Base-by-base conservation (phyloP, 2,797 vertebrate species). In the Gymnothorax reevesii region DNA sequence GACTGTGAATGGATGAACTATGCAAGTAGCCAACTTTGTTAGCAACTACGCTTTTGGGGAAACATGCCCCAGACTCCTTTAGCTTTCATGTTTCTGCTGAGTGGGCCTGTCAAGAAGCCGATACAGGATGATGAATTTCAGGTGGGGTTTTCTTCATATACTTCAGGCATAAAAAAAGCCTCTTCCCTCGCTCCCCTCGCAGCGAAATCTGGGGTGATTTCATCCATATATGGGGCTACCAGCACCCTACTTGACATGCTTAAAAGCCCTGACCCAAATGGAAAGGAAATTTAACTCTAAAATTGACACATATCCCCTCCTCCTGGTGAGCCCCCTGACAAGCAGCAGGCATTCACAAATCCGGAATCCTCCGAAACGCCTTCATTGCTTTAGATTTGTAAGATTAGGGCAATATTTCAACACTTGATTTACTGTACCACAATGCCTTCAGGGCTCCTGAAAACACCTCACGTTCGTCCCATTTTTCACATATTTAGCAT, bases 111-210 rank as follows among this genome's bases (percentile, higher is more conserved):
- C 79, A 49, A 20, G 87, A 22, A 80, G 83, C 83, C 85, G 86
- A 73, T 85, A 83, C 57, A 71, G 84, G 69, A 86, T 86, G 15
- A 91, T 33, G 13, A 52, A 73, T 90, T 85, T 25, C 83, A 87
- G 87, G 79, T 88, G 87, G 87, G 86, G n/a, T 73, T 90, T 89
- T 89, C 83, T 91, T 88, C 88, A 82, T 89, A 88, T 90, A 86
- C 93, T 92, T 90, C 42, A 88, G 91, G 92, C 90, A 92, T 84
- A 93, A 94, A 91, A 92, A 90, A 93, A 91, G 90, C 79, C 85
- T 88, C n/a, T 12, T 90, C 87, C n/a, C 12, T 89, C 87, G 84
- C 87, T 64, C 42, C 57, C 54, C 13, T 27, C 86, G 22, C 69
- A 88, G 90, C 90, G 84, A 83, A 88, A 77, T 93, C 89, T 90